phyloP scores from a whole-genome alignment of 2,113 vertebrate species.

The Suncus etruscus region DNA sequence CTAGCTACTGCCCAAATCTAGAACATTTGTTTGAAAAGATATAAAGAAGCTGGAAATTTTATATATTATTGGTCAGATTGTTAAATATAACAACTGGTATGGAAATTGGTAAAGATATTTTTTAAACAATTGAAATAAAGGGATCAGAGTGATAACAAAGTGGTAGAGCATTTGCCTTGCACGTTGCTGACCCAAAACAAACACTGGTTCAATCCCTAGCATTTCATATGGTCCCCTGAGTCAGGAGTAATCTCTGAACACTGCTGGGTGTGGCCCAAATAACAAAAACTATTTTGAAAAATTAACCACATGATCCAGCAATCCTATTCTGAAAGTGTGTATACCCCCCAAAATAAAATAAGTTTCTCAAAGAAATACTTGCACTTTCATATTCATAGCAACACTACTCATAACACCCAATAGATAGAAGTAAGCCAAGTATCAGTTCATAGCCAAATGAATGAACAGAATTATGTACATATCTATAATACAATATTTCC shows the following conservation, averaged over 20 bases:
- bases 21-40: neutral
- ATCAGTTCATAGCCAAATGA: neutral
- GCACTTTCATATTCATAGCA: neutral
- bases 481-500: neutral
- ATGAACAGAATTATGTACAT: neutral
- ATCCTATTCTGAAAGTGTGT: neutral
- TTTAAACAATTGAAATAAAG: neutral
- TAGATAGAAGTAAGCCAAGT: slow-evolving; percentile 12
- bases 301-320: neutral
- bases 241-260: too few species aligned
- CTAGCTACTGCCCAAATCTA: neutral
- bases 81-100: neutral
- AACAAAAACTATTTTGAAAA: neutral
- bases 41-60: neutral
- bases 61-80: neutral
- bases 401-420: neutral
- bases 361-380: neutral
- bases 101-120: neutral
- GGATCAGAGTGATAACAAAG: too few species aligned
- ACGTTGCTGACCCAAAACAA: too few species aligned
- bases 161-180: too few species aligned
- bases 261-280: too few species aligned
- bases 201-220: too few species aligned
- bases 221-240: too few species aligned
- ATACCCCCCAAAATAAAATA: neutral